Evolutionary conservation across 2,888 invertebrate genomes (phyloP).

Genomic region (Chymomyza caudatula): DNA sequence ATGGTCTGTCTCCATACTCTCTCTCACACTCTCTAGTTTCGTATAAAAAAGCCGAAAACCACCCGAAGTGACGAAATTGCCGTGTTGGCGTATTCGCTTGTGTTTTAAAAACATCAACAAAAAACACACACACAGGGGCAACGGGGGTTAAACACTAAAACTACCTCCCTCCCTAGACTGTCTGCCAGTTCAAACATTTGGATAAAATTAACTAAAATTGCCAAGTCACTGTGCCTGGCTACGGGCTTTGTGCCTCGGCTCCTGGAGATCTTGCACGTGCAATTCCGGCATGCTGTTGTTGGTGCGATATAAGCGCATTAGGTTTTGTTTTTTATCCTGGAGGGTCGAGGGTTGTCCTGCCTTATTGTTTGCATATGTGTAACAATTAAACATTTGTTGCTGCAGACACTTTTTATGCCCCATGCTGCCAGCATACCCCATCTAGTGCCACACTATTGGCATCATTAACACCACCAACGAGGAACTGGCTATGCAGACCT

Average conservation of each 20-base stretch:
- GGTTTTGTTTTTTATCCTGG: constrained; percentile 29
- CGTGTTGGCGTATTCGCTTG: no score
- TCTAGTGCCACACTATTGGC: constrained; percentile 8
- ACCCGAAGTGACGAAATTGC: constrained; percentile 42
- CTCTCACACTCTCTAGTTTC: neutral
- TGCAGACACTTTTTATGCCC: constrained; percentile 61
- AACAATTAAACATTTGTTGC: constrained; percentile 67
- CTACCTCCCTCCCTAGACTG: constrained; percentile 44
- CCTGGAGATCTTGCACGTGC: constrained; percentile 60
- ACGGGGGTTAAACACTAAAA: constrained; percentile 43
- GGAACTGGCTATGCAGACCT: neutral
- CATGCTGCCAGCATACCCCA: neutral
- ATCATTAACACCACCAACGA: constrained; percentile 55
- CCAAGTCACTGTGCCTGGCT: constrained; percentile 42
- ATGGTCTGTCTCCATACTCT: neutral
- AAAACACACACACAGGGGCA: neutral
- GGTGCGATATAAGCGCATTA: constrained; percentile 58
- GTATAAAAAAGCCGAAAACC: constrained; percentile 26
- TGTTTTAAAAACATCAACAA: neutral
- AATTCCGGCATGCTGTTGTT: constrained; percentile 40
- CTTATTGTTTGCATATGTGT: constrained; percentile 70
- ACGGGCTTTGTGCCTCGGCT: constrained; percentile 3
- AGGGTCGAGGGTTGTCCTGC: constrained; percentile 39
- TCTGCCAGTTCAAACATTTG: constrained; percentile 22
- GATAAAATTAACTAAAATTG: constrained; percentile 60